Base-by-base conservation (phyloP, 1,140 invertebrate genomes). In the Penaeus indicus region DNA sequence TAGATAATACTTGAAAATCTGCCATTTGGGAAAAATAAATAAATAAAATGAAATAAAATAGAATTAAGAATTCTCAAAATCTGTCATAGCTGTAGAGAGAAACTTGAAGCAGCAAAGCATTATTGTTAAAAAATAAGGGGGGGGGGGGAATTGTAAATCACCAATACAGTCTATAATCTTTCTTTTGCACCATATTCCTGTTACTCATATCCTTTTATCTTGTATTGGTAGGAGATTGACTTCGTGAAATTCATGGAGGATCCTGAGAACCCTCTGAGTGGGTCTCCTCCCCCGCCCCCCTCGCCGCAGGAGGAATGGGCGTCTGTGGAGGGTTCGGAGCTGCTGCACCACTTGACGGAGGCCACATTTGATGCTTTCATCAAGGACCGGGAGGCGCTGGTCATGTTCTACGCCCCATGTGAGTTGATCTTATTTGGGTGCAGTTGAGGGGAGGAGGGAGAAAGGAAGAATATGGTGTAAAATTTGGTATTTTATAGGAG, bases 181-280 rank as follows among this genome's bases (percentile, higher is more conserved):
- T n/a, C 11, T 10, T 38, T 38, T 38, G 38, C 38, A 38, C 38
- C 38, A n/a, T 54, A 61, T 22, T 22, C 18, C n/a, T 22, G 61
- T 81, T 10, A n/a, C 19, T 47, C 47, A 42, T 61, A 81, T 27
- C 19, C 19, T 54, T 81, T 19, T 79, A 89, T 67, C 72, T 79
- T 87, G 69, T 61, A 84, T 86, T 92, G 92, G 67, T 91, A 95
- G 95, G 94, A 94, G 92, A 92, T 92, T 78, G 95, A 96, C 91
- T 96, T 96, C 92, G 92, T 95, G 8, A 92, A 93, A 64, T 96
- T 95, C 91, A 95, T 96, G 94, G 94, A 93, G 80, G 94, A 95
- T 92, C 95, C 95, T 32, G 93, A 94, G 25, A 93, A 94, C 88
- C 92, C 92, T 19, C 89, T 91, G 38, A 91, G 92, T 78, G 91